These are phyloP conservation scores for Cyclina sinensis DNA, from an alignment of 1,140 invertebrate genomes.

Conservation along the genomic window DNA sequence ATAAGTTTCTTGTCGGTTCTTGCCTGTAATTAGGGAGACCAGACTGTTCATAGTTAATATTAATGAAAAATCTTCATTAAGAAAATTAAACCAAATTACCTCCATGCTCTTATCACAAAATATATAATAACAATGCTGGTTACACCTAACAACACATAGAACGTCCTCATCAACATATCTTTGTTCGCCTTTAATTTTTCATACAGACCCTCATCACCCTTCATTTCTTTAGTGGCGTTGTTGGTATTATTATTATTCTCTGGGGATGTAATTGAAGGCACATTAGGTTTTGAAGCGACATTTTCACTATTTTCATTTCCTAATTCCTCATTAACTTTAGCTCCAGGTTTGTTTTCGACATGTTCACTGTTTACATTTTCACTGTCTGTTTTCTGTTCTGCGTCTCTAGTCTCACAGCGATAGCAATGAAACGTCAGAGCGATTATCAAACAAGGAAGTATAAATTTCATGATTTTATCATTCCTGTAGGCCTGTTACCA, in stretches of 20 bases:
- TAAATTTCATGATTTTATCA: conserved; percentile 8
- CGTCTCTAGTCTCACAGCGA: neutral
- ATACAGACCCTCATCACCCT: neutral
- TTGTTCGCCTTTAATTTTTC: conserved; percentile 62
- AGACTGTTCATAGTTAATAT: too few relatives aligned
- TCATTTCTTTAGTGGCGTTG: neutral
- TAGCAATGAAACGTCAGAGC: neutral
- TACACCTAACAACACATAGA: conserved; percentile 73
- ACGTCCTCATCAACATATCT: conserved; percentile 72
- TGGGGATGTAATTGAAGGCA: neutral
- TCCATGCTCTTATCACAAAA: conserved; percentile 70
- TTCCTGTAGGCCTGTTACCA: neutral
- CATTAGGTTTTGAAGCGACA: neutral
- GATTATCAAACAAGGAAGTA: neutral
- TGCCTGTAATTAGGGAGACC: too few relatives aligned
- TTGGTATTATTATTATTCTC: neutral
- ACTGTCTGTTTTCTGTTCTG: neutral
- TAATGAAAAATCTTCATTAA: too few relatives aligned
- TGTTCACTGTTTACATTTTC: conserved; percentile 3
- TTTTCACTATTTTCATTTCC: neutral
- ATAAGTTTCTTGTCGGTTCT: too few relatives aligned
- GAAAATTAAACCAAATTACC: too few relatives aligned
- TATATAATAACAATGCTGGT: conserved; percentile 74
- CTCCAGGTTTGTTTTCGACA: neutral
- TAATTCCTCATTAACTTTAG: neutral